Percentiles rank a stretch among this genome's conserved stretches.
These are phyloP conservation scores for Choristoneura fumiferana DNA, from an alignment of 1,140 invertebrate genomes.

Conservation along the genomic window DNA sequence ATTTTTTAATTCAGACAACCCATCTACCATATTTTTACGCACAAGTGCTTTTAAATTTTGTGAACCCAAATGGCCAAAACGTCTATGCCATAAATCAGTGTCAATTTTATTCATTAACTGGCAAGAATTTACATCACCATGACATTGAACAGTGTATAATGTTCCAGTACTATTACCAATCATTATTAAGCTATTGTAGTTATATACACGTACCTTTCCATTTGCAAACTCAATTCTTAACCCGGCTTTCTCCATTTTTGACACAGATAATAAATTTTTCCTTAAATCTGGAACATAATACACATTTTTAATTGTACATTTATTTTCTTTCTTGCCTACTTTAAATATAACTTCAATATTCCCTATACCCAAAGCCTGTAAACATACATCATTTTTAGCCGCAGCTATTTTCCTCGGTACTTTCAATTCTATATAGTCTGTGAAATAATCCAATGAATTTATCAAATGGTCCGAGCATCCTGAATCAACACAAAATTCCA, in stretches of 20 bases:
- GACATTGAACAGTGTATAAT: background rate
- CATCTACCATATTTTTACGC: background rate
- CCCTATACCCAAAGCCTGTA: background rate
- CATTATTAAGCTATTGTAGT: background rate
- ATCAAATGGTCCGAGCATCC: background rate
- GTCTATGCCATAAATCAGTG: background rate
- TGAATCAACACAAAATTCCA: background rate
- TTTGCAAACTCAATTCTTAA: background rate
- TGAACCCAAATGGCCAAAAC: background rate
- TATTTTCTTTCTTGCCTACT: background rate
- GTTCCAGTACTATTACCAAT: background rate
- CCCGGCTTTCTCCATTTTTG: background rate
- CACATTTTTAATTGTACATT: background rate
- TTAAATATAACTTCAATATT: background rate
- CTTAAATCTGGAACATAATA: background rate
- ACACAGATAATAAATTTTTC: background rate
- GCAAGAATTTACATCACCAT: background rate
- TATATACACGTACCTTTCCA: background rate
- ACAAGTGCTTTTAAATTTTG: background rate
- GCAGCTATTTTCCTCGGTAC: background rate
- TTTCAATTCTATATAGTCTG: background rate
- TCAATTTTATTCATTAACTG: background rate
- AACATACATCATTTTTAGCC: background rate
- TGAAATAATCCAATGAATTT: background rate
- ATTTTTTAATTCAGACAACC: background rate